Conservation (phyloP, 2,888 invertebrate species). For the Pammene fasciana region DNA sequence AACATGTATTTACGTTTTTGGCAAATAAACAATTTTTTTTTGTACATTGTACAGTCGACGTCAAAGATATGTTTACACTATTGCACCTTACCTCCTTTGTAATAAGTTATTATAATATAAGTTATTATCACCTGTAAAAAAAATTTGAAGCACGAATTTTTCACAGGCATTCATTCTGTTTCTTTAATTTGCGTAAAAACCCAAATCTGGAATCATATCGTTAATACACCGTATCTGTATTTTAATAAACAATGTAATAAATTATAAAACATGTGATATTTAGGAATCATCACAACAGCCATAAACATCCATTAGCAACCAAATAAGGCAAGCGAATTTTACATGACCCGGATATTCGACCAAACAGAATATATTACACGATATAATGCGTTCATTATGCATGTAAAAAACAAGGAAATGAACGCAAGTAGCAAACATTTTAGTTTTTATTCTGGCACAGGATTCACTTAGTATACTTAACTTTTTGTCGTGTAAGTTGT, state of each 20-base stretch:
- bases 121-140: no score
- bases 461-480: slow-evolving; percentile 41
- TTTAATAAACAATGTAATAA: not conserved
- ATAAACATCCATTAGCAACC: slow-evolving; percentile 29
- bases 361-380: slow-evolving; percentile 48
- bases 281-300: slow-evolving; percentile 12
- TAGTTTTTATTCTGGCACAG: slow-evolving; percentile 44
- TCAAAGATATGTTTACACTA: no score
- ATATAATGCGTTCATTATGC: slow-evolving; percentile 49
- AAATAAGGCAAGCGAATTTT: slow-evolving; percentile 25
- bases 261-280: slow-evolving; percentile 9
- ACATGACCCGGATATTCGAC: slow-evolving; percentile 57
- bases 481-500: slow-evolving; percentile 28
- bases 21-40: no score
- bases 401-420: slow-evolving; percentile 63
- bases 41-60: no score
- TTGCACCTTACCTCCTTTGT: no score
- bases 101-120: no score
- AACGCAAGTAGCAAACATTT: slow-evolving; percentile 57
- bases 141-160: no score
- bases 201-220: no score
- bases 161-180: no score
- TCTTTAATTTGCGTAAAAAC: no score
- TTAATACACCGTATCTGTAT: no score
- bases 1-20: no score